phyloP scores from a whole-genome alignment of 2,113 vertebrate genomes.

The Rhegmatorhina hoffmannsi region DNA sequence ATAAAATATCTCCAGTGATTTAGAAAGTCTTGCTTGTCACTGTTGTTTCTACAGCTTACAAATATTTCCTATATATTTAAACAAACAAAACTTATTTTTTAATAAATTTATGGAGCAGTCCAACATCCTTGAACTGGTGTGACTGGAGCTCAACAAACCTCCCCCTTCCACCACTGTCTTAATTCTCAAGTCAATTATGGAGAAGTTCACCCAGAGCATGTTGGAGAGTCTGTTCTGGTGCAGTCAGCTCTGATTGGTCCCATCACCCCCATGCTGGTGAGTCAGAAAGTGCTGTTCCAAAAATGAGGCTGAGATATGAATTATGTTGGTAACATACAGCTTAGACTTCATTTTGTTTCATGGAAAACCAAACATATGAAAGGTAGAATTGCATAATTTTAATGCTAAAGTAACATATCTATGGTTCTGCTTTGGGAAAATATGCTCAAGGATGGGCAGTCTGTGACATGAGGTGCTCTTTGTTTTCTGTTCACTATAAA shows the following conservation, averaged over 20 bases:
- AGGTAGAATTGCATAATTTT: neutral
- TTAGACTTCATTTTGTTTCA: neutral
- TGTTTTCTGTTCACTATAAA: neutral
- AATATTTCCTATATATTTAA: neutral
- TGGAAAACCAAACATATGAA: neutral
- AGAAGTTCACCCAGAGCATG: neutral
- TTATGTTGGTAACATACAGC: neutral
- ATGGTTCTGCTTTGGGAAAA: neutral
- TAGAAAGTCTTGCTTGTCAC: neutral
- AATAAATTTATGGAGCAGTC: neutral
- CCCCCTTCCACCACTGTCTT: neutral
- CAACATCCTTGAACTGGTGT: neutral
- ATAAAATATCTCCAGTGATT: slow-evolving; percentile 1
- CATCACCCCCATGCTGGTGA: neutral
- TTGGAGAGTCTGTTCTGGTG: neutral
- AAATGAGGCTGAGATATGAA: neutral
- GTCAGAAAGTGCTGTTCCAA: neutral
- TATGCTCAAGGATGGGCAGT: neutral
- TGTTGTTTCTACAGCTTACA: neutral
- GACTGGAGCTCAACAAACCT: neutral
- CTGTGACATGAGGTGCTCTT: neutral
- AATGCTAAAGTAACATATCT: neutral
- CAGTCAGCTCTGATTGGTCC: neutral
- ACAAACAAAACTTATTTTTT: neutral
- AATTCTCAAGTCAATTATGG: neutral